Base-by-base conservation (phyloP, 53 echinoderm and acorn worm genomes). In the Mesocentrotus franciscanus region DNA sequence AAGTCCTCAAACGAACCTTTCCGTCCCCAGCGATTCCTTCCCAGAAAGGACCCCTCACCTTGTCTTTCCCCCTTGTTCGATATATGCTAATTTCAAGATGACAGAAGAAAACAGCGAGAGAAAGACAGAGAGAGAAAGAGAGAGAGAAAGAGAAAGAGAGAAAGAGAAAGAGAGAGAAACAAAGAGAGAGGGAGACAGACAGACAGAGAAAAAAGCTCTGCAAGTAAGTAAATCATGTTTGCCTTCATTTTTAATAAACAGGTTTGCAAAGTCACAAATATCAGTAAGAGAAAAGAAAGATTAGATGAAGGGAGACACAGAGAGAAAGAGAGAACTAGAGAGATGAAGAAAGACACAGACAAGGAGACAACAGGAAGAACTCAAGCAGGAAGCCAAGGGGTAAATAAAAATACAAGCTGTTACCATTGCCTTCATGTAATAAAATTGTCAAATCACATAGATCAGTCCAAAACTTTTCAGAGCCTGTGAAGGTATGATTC, bases 31-130 rank as follows among this genome's bases (percentile, higher is more conserved):
- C 36, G 66, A 20, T 62, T 60, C 35, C 5, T 91, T 91, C 87
- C 39, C 22, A 26, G 91, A 36, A 91, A 39, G 66, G 91, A 91
- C 58, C 87, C 87, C 87, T 87, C 87, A 84, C 84, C 84, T 22
- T 55, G 84, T 42, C 84, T 49, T 84, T 55, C 84, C 16, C 87
- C 58, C 87, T 87, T 56, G 56, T 58, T 58, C 55, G 55, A 58
- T 87, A 75, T 75, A 87, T 87, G 87, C 87, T n/a, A 58, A 87
- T 87, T 42, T 87, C 87, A 87, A 87, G 87, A 56, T 13, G 34
- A 78, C 4, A 42, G 20, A 81, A 4, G 29, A 81, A 39, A 81
- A 39, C 39, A 81, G 8, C 17, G 81, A 42, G 22, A 79, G 79
- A 79, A 0, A 36, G 36, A 35, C 0, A 20, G 42, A 22, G 81